phyloP scores from a whole-genome alignment of 2,113 vertebrate species.

The Sus scrofa region T2T-Sscrofa CM000828.6:39776001-39776500 shows the following conservation, averaged over 20 bases:
- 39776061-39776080: neutral
- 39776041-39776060: neutral
- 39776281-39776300: neutral
- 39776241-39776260: neutral
- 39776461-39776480: neutral
- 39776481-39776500: neutral
- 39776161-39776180: neutral
- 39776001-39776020: neutral
- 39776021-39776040: neutral
- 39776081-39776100: neutral
- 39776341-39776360: neutral
- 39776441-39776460: neutral
- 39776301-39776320: neutral
- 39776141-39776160: neutral
- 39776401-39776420: neutral
- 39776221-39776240: neutral
- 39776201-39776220: constrained; percentile 12
- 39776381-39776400: neutral
- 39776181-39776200: neutral
- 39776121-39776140: neutral
- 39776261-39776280: neutral
- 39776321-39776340: neutral
- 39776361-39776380: neutral
- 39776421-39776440: neutral
- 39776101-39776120: neutral